Evolutionary conservation across 1,140 invertebrate species (phyloP), one percentile per base, ranked within the genome.

Genomic region (Eciton burchellii): DNA sequence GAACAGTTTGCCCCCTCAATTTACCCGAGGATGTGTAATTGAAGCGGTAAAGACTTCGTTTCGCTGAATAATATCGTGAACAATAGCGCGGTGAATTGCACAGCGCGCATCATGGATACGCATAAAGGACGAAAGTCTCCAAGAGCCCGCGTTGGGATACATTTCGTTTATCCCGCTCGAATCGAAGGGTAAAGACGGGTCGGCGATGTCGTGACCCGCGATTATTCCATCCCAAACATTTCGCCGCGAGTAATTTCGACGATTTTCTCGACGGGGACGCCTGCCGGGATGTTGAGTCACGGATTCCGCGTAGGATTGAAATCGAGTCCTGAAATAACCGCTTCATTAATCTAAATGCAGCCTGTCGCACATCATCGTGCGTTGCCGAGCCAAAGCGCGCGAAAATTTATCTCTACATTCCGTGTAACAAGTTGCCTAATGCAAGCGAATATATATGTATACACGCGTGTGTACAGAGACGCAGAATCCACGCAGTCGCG

Each of bases 341-440:
- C 65, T 79, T 79, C 74, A 79, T 79, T 68, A 79, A 79, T 79
- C 49, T 79, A 70, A 68, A 79, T 79, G 63, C 63, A 45, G 63
- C 41, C 49, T 70, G 63, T 63, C 35, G 35, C 74, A 45, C 12
- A 68, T 79, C 49, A 57, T 56, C 74, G n/a, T 56, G 74, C 21
- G 52, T 79, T 79, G 74, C 63, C 74, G 70, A 79, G 52, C 56
- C 74, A 70, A 79, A 57, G 63, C 63, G 63, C 68, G 49, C 52
- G 74, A 79, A 68, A 68, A 79, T 79, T 79, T 79, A 79, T 79
- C 56, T 70, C 74, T 68, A 68, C 74, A 70, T 68, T 79, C 63
- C 19, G 29, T 70, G 49, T 79, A 57, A 79, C 35, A 79, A 57
- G 35, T 79, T 29, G 12, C 63, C 56, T 26, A 57, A 57, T 66